A percentile compares a stretch with the other conserved stretches of the same genome.
These are phyloP conservation scores for Chloropsis cyanopogon DNA, from an alignment of 2,113 vertebrate species.

Conservation along the genomic window DNA sequence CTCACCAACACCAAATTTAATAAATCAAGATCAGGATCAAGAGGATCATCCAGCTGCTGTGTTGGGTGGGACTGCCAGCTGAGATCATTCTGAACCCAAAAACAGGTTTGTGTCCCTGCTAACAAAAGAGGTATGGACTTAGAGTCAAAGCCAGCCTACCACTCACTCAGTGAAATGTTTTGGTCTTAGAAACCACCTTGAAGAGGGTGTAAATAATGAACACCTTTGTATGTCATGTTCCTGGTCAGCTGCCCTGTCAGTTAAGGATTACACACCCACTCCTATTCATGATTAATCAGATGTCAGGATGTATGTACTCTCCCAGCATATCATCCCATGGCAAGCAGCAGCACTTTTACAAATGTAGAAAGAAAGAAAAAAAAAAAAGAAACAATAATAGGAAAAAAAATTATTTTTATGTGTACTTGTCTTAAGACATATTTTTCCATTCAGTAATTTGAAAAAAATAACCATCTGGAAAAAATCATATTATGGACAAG, in stretches of 20 bases:
- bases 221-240: slow-evolving; percentile 56
- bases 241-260: slow-evolving; percentile 70
- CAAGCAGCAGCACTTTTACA: slow-evolving; percentile 58
- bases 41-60: not conserved
- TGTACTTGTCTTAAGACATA: slow-evolving; percentile 72
- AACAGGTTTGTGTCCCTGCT: not conserved
- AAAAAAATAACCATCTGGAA: slow-evolving; percentile 81
- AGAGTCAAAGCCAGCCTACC: not conserved
- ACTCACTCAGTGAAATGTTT: not conserved
- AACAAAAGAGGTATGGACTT: not conserved
- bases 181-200: not conserved
- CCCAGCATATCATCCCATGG: slow-evolving; percentile 60
- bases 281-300: slow-evolving; percentile 72
- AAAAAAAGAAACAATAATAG: slow-evolving; percentile 61
- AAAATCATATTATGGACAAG: slow-evolving; percentile 78
- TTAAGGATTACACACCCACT: slow-evolving; percentile 61
- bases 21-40: not conserved
- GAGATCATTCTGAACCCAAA: slow-evolving; percentile 5
- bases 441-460: slow-evolving; percentile 77
- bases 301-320: slow-evolving; percentile 68
- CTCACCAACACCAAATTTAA: not conserved
- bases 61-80: slow-evolving; percentile 21
- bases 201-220: slow-evolving; percentile 40
- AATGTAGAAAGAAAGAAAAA: slow-evolving; percentile 10
- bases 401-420: slow-evolving; percentile 72